Conservation (phyloP, 1,140 invertebrate genomes). For the Ceratina japonica region DNA sequence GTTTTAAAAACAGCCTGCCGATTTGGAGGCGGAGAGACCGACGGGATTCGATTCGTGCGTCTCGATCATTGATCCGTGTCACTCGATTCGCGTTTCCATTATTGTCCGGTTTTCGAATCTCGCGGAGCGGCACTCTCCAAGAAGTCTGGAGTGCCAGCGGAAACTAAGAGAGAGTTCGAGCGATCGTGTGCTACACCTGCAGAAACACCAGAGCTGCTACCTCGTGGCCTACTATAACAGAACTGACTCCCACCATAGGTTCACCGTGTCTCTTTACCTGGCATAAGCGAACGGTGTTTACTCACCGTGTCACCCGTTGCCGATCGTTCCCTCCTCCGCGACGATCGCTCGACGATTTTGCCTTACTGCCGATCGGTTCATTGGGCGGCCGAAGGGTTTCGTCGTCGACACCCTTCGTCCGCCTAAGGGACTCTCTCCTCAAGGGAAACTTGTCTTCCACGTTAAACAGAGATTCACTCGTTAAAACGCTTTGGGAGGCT, state of each 20-base stretch:
- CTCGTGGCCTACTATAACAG: conserved; percentile 80
- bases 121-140: conserved; percentile 31
- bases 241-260: conserved; percentile 76
- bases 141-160: conserved; percentile 37
- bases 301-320: background rate
- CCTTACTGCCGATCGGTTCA: background rate
- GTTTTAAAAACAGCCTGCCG: background rate
- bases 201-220: conserved; percentile 70
- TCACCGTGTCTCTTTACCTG: conserved; percentile 69
- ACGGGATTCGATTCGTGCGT: too few species aligned
- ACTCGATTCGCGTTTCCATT: conserved; percentile 13
- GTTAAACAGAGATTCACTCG: background rate
- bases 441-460: background rate
- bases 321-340: background rate
- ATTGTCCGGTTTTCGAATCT: conserved; percentile 31
- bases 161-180: conserved; percentile 56
- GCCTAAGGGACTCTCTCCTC: too few species aligned
- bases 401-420: too few species aligned
- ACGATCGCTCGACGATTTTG: background rate
- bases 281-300: conserved; percentile 53
- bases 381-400: background rate
- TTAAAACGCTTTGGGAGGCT: background rate
- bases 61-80: background rate
- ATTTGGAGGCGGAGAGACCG: background rate
- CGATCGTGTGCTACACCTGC: conserved; percentile 48